These are phyloP conservation scores for Zonotrichia leucophrys DNA, from an alignment of 2,113 vertebrate species.

Conservation along the genomic window DNA sequence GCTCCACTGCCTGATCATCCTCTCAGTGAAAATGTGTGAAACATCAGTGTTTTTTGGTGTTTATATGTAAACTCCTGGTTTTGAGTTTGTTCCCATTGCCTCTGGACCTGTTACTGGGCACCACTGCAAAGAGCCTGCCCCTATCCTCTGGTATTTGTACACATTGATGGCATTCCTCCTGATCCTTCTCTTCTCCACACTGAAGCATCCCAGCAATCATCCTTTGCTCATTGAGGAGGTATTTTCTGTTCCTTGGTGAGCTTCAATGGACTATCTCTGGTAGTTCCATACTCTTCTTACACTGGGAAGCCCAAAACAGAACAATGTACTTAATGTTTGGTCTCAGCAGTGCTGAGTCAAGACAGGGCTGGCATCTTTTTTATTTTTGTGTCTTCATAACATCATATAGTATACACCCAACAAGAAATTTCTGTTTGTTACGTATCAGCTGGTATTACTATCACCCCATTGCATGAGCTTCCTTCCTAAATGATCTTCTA, in stretches of 20 bases:
- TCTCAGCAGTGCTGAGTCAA: neutral
- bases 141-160: neutral
- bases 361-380: neutral
- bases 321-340: neutral
- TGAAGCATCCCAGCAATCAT: neutral
- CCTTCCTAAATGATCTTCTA: neutral
- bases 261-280: neutral
- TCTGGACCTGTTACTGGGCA: neutral
- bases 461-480: neutral
- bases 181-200: neutral
- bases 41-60: neutral
- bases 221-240: neutral
- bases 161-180: neutral
- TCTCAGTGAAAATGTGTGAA: neutral
- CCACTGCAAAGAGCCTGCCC: neutral
- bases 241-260: neutral
- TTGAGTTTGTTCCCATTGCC: neutral
- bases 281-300: neutral
- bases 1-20: fast-evolving
- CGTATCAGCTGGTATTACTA: neutral
- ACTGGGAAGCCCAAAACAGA: neutral
- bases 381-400: neutral
- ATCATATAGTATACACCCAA: fast-evolving
- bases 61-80: neutral
- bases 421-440: neutral